Evolutionary conservation across 2,888 invertebrate genomes (phyloP), one percentile per base, ranked within the genome.

Genomic region (Drosophila meridiana): DNA sequence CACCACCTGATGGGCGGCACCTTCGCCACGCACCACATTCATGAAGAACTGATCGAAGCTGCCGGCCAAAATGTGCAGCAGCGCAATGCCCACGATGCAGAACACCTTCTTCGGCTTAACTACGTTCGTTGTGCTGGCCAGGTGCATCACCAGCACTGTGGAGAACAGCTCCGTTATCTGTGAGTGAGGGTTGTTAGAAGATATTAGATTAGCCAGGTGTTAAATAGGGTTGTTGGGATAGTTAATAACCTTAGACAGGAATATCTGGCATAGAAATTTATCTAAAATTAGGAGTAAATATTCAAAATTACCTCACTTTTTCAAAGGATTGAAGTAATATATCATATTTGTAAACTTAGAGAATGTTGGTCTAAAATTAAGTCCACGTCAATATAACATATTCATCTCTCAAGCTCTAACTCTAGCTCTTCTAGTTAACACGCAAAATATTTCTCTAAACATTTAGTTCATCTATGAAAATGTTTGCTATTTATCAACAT

Each of bases 1-100:
- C 59, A 95, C 93, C 59, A 95, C 95, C 94, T 96, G 96, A 93
- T 96, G 95, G 28, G 95, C 93, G 74, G 94, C 94, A 7, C 96
- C 96, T 91, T 95, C 94, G 57, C 95, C 95, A 62, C 94, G 94
- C 28, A 96, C 91, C 60, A 96, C 95, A 92, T 95, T 95, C 66
- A 93, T 93, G 34, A 92, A 90, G 91, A 96, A 96, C 89, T 96
- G 95, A 93, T 96, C 96, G 91, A 94, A 94, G 62, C 95, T 94
- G 74, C 95, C 94, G 52, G 95, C 95, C 43, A 95, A 91, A 73
- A 95, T 94, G 88, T 96, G 96, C 58, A 95, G 90, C 48, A 95
- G 84, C 3, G 95, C 95, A 73, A 96, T 94, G 40, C 94, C 94
- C 53, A 94, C 93, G 78, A 96, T 94, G 73, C 94, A 92, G 57